These are phyloP conservation scores for Tenualosa thibaudeaui DNA, from an alignment of 2,797 vertebrate genomes.

Conservation along the genomic window DNA sequence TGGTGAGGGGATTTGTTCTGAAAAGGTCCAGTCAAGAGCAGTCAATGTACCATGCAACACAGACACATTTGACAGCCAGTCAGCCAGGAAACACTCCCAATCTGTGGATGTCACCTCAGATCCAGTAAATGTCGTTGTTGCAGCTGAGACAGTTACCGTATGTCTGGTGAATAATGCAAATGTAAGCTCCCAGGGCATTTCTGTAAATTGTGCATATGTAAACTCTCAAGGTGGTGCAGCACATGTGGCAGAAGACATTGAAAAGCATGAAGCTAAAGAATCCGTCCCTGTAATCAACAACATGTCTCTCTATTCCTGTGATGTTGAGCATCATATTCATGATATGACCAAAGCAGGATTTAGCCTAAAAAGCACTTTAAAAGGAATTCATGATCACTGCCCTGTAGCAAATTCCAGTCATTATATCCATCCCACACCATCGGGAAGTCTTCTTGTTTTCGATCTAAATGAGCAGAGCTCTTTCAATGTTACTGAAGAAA, in stretches of 20 bases:
- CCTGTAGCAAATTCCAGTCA: neutral
- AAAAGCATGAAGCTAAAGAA: neutral
- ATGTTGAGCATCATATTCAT: neutral
- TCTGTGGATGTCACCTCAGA: neutral
- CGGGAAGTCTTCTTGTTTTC: neutral
- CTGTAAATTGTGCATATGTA: neutral
- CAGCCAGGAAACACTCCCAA: neutral
- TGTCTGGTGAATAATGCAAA: neutral
- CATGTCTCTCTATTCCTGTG: neutral
- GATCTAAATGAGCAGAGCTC: neutral
- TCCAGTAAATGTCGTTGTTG: neutral
- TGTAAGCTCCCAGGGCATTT: neutral
- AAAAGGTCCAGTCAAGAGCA: neutral
- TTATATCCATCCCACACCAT: neutral
- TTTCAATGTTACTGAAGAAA: neutral
- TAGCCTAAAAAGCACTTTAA: slow-evolving; percentile 9
- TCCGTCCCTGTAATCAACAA: neutral
- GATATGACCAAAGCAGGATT: neutral
- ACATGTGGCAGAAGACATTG: neutral
- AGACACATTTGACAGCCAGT: neutral
- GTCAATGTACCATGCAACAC: neutral
- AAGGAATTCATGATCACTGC: slow-evolving; percentile 1
- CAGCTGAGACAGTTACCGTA: neutral
- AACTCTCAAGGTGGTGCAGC: neutral
- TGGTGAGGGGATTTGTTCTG: neutral